Percentiles rank a stretch among this genome's conserved stretches.
Conservation (phyloP, 2,113 vertebrate genomes). For the Pungitius pungitius region DNA sequence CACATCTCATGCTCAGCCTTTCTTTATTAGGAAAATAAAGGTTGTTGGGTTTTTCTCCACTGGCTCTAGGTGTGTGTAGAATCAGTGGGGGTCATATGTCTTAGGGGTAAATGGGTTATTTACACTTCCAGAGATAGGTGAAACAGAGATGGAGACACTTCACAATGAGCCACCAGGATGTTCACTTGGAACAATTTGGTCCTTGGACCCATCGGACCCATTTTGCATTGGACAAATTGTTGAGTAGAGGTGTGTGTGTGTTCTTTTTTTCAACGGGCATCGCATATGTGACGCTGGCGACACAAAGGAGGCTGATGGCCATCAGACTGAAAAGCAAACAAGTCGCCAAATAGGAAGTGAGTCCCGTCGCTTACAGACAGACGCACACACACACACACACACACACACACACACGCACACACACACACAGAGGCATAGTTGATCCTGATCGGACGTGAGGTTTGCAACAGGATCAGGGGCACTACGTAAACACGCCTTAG, state of each 20-base stretch:
- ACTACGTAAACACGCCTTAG: conserved; percentile 68
- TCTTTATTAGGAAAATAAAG: conserved; percentile 65
- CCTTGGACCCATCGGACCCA: background rate
- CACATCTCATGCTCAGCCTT: conserved; percentile 42
- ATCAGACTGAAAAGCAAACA: conserved; percentile 81
- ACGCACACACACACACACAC: conserved; percentile 36
- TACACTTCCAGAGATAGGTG: conserved; percentile 12
- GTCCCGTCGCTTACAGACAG: conserved; percentile 46
- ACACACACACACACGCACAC: conserved; percentile 39
- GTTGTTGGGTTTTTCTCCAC: conserved; percentile 41
- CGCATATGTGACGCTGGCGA: conserved; percentile 37
- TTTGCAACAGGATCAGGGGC: conserved; percentile 53
- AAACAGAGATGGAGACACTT: background rate
- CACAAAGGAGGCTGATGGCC: conserved; percentile 66
- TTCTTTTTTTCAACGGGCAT: background rate
- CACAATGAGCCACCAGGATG: background rate
- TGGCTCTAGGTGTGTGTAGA: background rate
- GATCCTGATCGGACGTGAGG: conserved; percentile 75
- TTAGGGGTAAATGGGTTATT: conserved; percentile 22
- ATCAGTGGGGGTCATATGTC: conserved; percentile 11
- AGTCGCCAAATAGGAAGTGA: conserved; percentile 72
- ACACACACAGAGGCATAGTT: conserved; percentile 48
- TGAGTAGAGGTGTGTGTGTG: background rate
- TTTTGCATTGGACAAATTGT: background rate
- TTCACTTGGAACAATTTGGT: background rate